These are phyloP conservation scores for Drosophila prostipennis DNA, from an alignment of 2,888 invertebrate species.

Conservation along the genomic window DNA sequence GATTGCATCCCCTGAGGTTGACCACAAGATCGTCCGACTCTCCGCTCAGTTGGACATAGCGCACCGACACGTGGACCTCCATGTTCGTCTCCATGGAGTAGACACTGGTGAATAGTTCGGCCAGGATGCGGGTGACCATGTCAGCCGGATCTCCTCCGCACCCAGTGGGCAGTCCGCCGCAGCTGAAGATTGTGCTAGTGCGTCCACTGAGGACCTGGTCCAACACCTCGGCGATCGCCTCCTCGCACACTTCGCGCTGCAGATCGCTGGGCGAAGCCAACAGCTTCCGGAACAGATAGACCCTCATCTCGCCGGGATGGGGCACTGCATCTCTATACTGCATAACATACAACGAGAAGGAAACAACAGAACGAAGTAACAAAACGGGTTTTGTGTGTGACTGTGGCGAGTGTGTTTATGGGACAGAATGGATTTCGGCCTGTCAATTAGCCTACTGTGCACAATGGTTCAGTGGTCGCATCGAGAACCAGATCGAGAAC, in stretches of 20 bases:
- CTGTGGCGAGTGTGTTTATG: slow-evolving; percentile 13
- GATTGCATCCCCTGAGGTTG: background rate
- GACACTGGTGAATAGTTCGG: slow-evolving; percentile 43
- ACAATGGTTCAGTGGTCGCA: background rate
- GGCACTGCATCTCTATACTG: slow-evolving; percentile 31
- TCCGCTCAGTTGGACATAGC: slow-evolving; percentile 18
- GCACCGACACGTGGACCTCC: slow-evolving; percentile 51
- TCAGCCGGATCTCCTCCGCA: slow-evolving; percentile 7
- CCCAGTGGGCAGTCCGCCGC: slow-evolving; percentile 20
- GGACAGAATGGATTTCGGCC: background rate
- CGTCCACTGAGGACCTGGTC: slow-evolving; percentile 49
- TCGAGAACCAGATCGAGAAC: slow-evolving; percentile 51
- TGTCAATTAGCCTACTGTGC: slow-evolving; percentile 65
- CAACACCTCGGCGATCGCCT: slow-evolving; percentile 49
- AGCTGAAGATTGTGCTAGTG: slow-evolving; percentile 49
- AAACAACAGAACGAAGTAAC: slow-evolving; percentile 21
- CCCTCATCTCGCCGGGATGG: slow-evolving; percentile 48
- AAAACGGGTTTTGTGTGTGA: slow-evolving; percentile 17
- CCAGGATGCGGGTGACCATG: slow-evolving; percentile 41
- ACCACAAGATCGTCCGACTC: background rate
- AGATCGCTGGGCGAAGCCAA: slow-evolving; percentile 25
- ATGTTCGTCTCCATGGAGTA: slow-evolving; percentile 38
- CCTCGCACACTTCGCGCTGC: slow-evolving; percentile 45
- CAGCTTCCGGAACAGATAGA: slow-evolving; percentile 65
- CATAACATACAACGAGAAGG: slow-evolving; percentile 18